A percentile compares a stretch with the other conserved stretches of the same genome.
These are phyloP conservation scores for Leuctra nigra DNA, from an alignment of 2,888 invertebrate species.

Conservation along the genomic window DNA sequence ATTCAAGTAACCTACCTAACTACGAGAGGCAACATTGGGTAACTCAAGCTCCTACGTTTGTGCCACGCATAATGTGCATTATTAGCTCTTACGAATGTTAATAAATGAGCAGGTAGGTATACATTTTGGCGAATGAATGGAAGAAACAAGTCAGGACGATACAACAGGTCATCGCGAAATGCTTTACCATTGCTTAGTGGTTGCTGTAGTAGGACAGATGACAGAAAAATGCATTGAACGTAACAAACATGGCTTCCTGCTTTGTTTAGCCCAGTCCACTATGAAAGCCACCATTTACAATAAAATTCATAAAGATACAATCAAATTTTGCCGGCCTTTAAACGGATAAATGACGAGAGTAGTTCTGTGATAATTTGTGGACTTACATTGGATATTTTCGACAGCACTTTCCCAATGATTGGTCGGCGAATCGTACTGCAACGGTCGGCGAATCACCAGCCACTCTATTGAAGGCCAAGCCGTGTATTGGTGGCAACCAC, in stretches of 20 bases:
- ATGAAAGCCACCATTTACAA: neutral
- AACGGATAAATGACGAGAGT: slow-evolving; percentile 34
- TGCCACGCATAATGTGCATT: no score
- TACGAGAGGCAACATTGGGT: no score
- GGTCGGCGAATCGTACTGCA: slow-evolving; percentile 81
- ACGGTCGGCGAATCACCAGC: slow-evolving; percentile 59
- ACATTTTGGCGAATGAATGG: no score
- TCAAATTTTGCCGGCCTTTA: slow-evolving; percentile 30
- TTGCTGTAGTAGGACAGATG: no score
- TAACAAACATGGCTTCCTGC: slow-evolving; percentile 37
- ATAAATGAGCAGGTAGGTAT: no score
- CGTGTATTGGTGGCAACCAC: slow-evolving; percentile 29
- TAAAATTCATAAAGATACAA: slow-evolving; percentile 20
- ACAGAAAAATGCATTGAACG: no score
- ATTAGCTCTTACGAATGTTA: no score
- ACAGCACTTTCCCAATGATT: slow-evolving; percentile 79
- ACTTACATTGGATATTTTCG: slow-evolving; percentile 69
- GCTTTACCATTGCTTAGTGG: no score
- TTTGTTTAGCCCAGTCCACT: slow-evolving; percentile 18
- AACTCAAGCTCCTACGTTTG: no score
- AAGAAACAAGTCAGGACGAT: no score
- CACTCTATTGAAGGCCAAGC: slow-evolving; percentile 25
- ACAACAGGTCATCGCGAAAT: no score
- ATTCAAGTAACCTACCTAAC: no score
- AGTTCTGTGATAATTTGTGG: slow-evolving; percentile 58